These are phyloP conservation scores for Suncus etruscus DNA, from an alignment of 2,113 vertebrate genomes.

Conservation along the genomic window DNA sequence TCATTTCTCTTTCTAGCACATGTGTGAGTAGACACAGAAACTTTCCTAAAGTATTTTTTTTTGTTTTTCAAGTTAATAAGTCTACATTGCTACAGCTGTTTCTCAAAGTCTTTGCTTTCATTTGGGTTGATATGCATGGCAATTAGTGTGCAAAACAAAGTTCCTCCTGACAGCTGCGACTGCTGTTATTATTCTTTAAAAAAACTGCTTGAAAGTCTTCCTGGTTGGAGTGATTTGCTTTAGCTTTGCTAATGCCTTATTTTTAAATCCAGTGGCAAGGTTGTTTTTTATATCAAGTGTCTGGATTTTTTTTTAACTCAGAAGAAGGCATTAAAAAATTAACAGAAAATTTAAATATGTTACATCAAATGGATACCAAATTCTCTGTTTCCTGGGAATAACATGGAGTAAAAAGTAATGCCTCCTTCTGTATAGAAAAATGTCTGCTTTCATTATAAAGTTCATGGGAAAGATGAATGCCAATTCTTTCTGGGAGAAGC, in stretches of 20 bases:
- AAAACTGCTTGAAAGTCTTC: background rate
- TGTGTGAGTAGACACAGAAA: background rate
- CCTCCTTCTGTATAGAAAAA: background rate
- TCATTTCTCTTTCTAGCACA: background rate
- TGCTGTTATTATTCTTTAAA: background rate
- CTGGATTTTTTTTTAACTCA: constrained; percentile 11
- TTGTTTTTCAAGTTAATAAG: background rate
- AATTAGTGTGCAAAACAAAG: background rate
- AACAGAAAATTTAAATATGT: constrained; percentile 35
- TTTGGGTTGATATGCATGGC: background rate
- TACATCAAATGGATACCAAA: background rate
- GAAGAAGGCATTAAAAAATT: constrained; percentile 31
- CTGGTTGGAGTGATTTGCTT: background rate
- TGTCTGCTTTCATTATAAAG: constrained; percentile 13
- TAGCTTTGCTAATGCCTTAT: background rate
- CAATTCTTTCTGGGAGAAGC: too few species aligned
- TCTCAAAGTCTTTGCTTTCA: constrained; percentile 8
- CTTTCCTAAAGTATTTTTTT: background rate
- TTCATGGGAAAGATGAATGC: background rate
- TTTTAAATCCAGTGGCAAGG: background rate
- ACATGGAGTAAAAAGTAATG: background rate
- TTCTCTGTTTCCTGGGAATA: background rate
- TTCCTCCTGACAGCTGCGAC: background rate
- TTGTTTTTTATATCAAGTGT: background rate
- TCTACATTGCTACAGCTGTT: background rate